Conservation (phyloP, 2,113 vertebrate genomes). For the Falcunculus frontatus region DNA sequence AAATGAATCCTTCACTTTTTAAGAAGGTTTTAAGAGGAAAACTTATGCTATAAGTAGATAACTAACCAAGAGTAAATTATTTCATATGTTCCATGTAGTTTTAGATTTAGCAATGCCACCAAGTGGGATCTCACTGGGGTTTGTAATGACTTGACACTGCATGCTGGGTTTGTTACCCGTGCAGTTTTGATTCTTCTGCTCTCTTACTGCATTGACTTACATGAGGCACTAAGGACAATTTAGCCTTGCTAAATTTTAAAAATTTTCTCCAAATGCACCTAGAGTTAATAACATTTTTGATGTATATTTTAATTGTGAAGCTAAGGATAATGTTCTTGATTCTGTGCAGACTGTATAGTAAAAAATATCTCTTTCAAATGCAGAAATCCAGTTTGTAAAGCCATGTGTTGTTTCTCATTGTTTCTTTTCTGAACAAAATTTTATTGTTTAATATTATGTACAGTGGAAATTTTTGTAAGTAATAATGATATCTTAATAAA, state of each 20-base stretch:
- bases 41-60: constrained; percentile 21
- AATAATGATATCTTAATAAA: not conserved
- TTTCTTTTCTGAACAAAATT: not conserved
- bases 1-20: not conserved
- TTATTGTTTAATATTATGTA: not conserved
- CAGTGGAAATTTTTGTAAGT: not conserved
- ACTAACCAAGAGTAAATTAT: constrained; percentile 24
- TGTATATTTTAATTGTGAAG: not conserved
- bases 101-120: constrained; percentile 8
- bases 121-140: constrained; percentile 34
- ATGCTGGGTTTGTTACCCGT: constrained; percentile 12
- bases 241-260: not conserved
- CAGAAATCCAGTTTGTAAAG: not conserved
- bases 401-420: not conserved
- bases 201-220: constrained; percentile 27
- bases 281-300: not conserved
- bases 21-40: constrained; percentile 28
- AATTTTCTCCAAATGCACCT: not conserved
- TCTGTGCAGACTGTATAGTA: not conserved
- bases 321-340: not conserved
- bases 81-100: constrained; percentile 47
- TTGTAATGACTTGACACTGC: constrained; percentile 48
- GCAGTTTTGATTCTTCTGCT: constrained; percentile 45
- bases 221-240: not conserved
- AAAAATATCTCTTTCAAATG: not conserved